A percentile compares a stretch with the other conserved stretches of the same genome.
phyloP scores from a whole-genome alignment of 2,888 invertebrate species.

The Mamestra brassicae region DNA sequence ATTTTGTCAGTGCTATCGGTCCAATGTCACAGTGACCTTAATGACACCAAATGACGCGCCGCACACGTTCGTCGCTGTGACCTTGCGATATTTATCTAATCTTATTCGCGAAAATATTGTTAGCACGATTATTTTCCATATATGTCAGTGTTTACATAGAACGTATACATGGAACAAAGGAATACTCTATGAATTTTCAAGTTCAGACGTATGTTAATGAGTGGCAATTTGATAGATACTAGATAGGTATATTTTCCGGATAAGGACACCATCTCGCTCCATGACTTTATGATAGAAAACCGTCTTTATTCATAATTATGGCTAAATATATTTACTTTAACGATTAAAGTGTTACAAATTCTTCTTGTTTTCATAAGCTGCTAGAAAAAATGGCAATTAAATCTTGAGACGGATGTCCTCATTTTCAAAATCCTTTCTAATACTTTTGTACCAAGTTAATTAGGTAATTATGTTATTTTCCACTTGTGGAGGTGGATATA shows the following conservation, averaged over 20 bases:
- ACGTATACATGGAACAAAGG: slow-evolving; percentile 50
- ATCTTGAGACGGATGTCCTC: background rate
- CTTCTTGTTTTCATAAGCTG: background rate
- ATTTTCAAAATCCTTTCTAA: background rate
- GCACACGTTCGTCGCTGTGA: slow-evolving; percentile 83
- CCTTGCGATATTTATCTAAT: slow-evolving; percentile 90
- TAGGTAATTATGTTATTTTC: background rate
- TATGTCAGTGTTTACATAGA: slow-evolving; percentile 60
- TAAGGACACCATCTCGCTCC: background rate
- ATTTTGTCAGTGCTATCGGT: slow-evolving; percentile 88
- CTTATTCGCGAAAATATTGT: slow-evolving; percentile 84
- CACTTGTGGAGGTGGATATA: slow-evolving; percentile 8
- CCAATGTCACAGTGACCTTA: slow-evolving; percentile 91
- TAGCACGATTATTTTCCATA: slow-evolving; percentile 75
- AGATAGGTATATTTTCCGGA: background rate
- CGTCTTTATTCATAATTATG: no score
- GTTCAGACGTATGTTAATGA: slow-evolving; percentile 31
- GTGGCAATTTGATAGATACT: no score
- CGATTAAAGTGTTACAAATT: background rate
- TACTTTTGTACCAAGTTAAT: background rate
- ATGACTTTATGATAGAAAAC: background rate
- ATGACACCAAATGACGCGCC: slow-evolving; percentile 89
- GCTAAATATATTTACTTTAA: background rate
- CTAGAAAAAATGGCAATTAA: slow-evolving; percentile 2
- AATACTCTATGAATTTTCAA: slow-evolving; percentile 37